These are phyloP conservation scores for Brienomyrus brachyistius DNA, from an alignment of 2,113 vertebrate genomes.

Conservation along the genomic window DNA sequence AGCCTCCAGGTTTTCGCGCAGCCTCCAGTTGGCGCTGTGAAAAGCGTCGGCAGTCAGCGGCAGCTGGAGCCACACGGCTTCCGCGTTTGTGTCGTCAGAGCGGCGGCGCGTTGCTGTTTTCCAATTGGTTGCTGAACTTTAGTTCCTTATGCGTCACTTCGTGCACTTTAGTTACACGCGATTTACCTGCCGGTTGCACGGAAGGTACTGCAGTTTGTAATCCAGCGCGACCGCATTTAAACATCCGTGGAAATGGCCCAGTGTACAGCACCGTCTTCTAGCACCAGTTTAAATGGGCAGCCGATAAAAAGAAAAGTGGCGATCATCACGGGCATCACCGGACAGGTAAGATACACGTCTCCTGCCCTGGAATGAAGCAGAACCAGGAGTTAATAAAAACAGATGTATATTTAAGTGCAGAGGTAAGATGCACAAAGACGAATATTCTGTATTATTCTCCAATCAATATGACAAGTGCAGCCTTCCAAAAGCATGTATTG, in stretches of 20 bases:
- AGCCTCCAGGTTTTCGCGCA: constrained; percentile 2
- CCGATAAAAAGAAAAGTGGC: constrained; percentile 9
- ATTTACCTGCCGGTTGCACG: neutral
- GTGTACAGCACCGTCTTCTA: constrained; percentile 8
- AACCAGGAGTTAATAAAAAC: neutral
- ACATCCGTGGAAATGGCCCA: constrained; percentile 9
- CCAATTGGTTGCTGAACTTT: constrained; percentile 15
- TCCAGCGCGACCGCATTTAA: neutral
- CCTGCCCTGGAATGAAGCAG: neutral
- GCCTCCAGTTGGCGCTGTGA: constrained; percentile 23
- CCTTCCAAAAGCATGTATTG: neutral
- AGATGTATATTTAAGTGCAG: neutral
- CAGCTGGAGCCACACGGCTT: neutral
- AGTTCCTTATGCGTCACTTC: neutral
- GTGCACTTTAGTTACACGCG: neutral
- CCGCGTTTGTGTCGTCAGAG: neutral
- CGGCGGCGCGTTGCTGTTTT: neutral
- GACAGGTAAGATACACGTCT: constrained; percentile 10
- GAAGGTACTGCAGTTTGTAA: neutral
- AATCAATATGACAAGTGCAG: neutral
- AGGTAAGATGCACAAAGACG: neutral
- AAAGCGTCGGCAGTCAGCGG: neutral
- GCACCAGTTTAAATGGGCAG: neutral
- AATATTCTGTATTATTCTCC: neutral
- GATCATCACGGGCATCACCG: constrained; percentile 27